Conservation (phyloP, 2,113 vertebrate genomes). For the Callipepla squamata region DNA sequence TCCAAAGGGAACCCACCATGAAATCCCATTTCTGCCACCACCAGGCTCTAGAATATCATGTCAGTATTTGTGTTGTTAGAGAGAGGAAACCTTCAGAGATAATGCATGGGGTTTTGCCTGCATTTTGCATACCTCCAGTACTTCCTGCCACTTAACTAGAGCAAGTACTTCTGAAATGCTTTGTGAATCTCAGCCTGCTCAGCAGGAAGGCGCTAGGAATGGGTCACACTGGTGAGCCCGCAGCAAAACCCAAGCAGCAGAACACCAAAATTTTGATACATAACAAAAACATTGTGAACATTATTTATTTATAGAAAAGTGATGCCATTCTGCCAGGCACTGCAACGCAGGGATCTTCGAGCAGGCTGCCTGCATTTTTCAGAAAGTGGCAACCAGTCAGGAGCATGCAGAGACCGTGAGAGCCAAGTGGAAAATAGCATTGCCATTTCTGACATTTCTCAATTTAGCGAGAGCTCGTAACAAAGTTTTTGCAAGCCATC, state of each 20-base stretch:
- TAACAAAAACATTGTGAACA: background rate
- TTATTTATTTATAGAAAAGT: background rate
- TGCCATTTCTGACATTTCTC: background rate
- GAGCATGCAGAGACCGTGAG: fast-evolving
- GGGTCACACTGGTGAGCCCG: background rate
- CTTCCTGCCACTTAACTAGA: background rate
- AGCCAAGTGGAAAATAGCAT: background rate
- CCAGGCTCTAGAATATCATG: background rate
- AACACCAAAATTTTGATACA: background rate
- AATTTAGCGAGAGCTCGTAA: conserved; percentile 20
- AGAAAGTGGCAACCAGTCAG: background rate
- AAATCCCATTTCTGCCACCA: background rate
- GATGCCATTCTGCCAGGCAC: background rate
- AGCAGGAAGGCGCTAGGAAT: background rate
- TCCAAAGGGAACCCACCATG: background rate
- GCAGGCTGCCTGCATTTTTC: fast-evolving
- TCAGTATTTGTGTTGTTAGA: background rate
- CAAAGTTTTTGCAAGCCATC: background rate
- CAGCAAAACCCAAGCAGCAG: background rate
- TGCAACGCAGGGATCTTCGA: background rate
- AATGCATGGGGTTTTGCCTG: background rate
- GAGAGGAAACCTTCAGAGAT: background rate
- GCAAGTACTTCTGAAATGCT: background rate
- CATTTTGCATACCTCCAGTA: background rate
- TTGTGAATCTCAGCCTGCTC: background rate